phyloP scores from a whole-genome alignment of 1,140 invertebrate genomes.

The Diachasmimorpha longicaudata region DNA sequence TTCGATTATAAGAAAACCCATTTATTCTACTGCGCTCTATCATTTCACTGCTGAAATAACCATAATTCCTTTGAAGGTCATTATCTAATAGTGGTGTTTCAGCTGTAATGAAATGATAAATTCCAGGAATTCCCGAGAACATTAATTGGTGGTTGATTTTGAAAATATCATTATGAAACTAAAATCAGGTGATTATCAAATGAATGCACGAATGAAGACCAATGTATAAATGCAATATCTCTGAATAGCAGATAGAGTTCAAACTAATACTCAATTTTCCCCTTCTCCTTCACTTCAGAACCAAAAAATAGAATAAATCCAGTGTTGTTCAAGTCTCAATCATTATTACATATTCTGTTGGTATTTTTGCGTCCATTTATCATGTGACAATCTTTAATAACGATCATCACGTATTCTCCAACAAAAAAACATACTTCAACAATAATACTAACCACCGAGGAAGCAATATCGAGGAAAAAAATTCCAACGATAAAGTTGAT shows the following conservation, averaged over 20 bases:
- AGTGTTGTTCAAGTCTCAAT: neutral
- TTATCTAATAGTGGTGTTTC: neutral
- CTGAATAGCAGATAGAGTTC: neutral
- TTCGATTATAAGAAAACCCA: neutral
- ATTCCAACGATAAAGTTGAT: neutral
- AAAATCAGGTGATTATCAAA: neutral
- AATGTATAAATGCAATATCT: neutral
- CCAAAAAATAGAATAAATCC: neutral
- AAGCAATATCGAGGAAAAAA: neutral
- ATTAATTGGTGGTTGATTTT: neutral
- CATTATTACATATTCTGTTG: neutral
- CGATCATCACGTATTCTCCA: slow-evolving; percentile 4
- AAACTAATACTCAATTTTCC: neutral
- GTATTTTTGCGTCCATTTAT: neutral
- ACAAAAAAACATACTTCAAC: slow-evolving; percentile 3
- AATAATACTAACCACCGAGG: neutral
- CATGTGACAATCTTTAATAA: neutral
- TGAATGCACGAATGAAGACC: neutral
- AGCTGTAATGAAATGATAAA: neutral
- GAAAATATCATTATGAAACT: neutral
- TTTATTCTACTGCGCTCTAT: neutral
- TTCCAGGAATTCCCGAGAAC: neutral
- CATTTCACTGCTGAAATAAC: neutral
- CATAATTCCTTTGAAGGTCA: neutral
- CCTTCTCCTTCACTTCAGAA: neutral